phyloP scores from a whole-genome alignment of 1,140 invertebrate genomes.

The Listronotus oregonensis region DNA sequence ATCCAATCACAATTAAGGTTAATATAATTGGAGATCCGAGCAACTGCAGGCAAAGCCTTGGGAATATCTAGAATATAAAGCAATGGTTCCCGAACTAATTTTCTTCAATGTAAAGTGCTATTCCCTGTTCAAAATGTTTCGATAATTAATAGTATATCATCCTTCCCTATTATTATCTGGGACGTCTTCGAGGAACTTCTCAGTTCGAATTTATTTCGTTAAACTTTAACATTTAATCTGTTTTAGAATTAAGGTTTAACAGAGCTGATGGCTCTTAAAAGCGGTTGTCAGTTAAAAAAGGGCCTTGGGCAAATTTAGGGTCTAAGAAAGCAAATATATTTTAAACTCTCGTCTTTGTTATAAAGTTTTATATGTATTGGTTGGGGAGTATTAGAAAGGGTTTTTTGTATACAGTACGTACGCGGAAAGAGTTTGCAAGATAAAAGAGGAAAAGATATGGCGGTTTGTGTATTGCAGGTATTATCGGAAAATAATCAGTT shows the following conservation, averaged over 20 bases:
- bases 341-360: constrained; percentile 17
- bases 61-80: background rate
- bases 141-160: constrained; percentile 49
- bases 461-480: too few relatives aligned
- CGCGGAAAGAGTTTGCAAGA: too few relatives aligned
- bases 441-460: too few relatives aligned
- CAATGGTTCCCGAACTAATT: constrained; percentile 24
- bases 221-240: constrained; percentile 35
- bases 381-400: too few relatives aligned
- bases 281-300: constrained; percentile 22
- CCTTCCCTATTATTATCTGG: constrained; percentile 41
- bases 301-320: constrained; percentile 17
- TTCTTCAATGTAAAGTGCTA: constrained; percentile 43
- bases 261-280: constrained; percentile 9
- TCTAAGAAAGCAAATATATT: constrained; percentile 25
- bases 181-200: constrained; percentile 39
- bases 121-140: constrained; percentile 45
- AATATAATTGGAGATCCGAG: background rate
- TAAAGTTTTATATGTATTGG: constrained; percentile 1
- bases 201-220: constrained; percentile 30
- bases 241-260: constrained; percentile 12
- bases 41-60: constrained; percentile 2
- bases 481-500: too few relatives aligned
- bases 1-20: background rate
- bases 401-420: too few relatives aligned